Evolutionary conservation across 1,140 invertebrate species (phyloP), one percentile per base, ranked within the genome.

Genomic region (Delia radicum): DNA sequence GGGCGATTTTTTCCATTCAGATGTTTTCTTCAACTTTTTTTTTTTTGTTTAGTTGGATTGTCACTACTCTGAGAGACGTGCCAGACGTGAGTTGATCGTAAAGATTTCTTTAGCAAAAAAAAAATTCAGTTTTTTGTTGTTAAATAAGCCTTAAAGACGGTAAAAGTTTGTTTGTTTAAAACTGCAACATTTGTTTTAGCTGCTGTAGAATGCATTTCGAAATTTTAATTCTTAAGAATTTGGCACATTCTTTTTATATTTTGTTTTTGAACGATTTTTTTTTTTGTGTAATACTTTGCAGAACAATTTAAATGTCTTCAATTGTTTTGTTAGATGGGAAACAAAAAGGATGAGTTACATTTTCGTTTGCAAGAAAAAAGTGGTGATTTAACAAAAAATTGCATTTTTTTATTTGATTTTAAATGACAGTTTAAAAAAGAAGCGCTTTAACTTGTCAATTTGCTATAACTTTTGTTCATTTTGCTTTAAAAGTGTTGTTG

Each of bases 21-120:
- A 18, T 55, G 48, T 18, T 55, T 55, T 55, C 48, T 55, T 55
- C 1, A 55, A 55, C n/a, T 55, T 5, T 55, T 55, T 55, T 55
- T 21, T 55, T 55, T 13, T 21, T 55, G 48, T 55, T 55, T 1
- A 7, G 8, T 55, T 55, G 18, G 21, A 21, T 55, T 69, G 65
- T 33, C 65, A 33, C 29, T 69, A 10, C 24, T n/a, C n/a, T 21
- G n/a, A 13, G 12, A 18, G 65, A 69, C 65, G n/a, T 37, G 65
- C 29, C 29, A 69, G 65, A 69, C 65, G 65, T 69, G 65, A 69
- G 65, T 69, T 69, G 65, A 69, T 69, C 65, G 65, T 37, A 69
- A 33, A 69, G 65, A 69, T 69, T 69, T 69, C 65, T 15, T 67
- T 37, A 0, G n/a, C n/a, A n/a, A n/a, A n/a, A n/a, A n/a, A n/a